Evolutionary conservation across 1,140 invertebrate species (phyloP).

Genomic region (Araneus ventricosus): DNA sequence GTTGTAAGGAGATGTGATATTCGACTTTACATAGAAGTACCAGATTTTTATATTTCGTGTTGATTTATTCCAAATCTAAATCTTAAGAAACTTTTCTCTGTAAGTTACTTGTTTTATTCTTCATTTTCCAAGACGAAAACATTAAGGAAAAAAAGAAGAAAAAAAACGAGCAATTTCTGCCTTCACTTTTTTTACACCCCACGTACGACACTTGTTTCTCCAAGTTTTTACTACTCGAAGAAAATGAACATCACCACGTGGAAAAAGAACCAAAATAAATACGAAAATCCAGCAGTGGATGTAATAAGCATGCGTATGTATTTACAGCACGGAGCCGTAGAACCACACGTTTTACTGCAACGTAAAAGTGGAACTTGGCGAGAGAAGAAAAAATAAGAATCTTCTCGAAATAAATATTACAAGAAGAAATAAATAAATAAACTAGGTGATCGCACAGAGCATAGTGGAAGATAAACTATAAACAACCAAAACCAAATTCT

Average conservation of each 20-base stretch:
- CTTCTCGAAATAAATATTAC: slow-evolving; percentile 55
- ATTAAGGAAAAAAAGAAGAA: not conserved
- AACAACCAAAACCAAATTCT: slow-evolving; percentile 49
- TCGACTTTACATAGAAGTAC: too few relatives aligned
- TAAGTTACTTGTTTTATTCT: not conserved
- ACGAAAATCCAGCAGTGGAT: not conserved
- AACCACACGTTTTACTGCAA: slow-evolving; percentile 43
- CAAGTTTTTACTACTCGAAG: slow-evolving; percentile 55
- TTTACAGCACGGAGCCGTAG: slow-evolving; percentile 13
- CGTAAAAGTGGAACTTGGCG: slow-evolving; percentile 40
- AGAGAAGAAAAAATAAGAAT: slow-evolving; percentile 26
- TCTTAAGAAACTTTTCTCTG: not conserved
- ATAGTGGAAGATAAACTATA: slow-evolving; percentile 49
- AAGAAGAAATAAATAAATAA: slow-evolving; percentile 43
- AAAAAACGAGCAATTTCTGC: not conserved
- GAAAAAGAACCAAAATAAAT: not conserved
- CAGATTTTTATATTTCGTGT: too few relatives aligned
- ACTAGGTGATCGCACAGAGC: slow-evolving; percentile 21
- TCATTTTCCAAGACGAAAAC: not conserved
- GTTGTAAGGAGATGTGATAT: too few relatives aligned
- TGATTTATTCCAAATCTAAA: too few relatives aligned
- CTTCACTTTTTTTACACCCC: not conserved
- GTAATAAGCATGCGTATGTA: slow-evolving; percentile 42
- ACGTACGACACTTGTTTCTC: slow-evolving; percentile 56
- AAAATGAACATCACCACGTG: not conserved